Evolutionary conservation across 2,797 vertebrate species (phyloP).

Genomic region (Glyptemys insculpta): DNA sequence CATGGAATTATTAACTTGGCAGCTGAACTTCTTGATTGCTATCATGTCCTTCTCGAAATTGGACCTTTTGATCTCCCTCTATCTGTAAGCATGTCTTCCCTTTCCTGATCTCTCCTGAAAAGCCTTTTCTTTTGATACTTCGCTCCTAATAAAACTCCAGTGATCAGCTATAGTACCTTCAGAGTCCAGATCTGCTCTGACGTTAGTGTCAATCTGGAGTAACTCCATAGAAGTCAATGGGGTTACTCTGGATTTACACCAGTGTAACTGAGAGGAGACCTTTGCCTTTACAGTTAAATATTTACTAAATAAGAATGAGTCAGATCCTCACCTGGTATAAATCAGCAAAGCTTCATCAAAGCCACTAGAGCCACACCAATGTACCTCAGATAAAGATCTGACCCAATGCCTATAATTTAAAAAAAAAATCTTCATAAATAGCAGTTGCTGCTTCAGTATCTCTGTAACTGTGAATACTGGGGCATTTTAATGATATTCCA

Average conservation of each 20-base stretch:
- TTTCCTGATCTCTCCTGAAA: conserved; percentile 55
- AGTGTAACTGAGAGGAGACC: not conserved
- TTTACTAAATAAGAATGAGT: not conserved
- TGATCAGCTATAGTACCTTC: not conserved
- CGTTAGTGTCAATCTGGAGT: not conserved
- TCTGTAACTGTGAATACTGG: not conserved
- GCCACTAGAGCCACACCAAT: not conserved
- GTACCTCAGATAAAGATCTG: not conserved
- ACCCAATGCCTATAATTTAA: rapidly evolving
- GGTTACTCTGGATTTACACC: not conserved
- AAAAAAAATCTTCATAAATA: not conserved
- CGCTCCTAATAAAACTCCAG: not conserved
- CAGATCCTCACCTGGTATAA: not conserved
- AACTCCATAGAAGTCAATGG: not conserved
- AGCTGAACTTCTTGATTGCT: conserved; percentile 59
- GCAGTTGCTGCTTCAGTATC: not conserved
- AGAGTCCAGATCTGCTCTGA: not conserved
- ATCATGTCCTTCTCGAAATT: conserved; percentile 17
- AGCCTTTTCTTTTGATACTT: not conserved
- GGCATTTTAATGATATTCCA: conserved; percentile 44
- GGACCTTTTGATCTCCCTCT: conserved; percentile 73
- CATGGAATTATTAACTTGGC: conserved; percentile 58
- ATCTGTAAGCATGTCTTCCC: conserved; percentile 70
- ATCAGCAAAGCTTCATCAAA: rapidly evolving
- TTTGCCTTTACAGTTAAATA: too few relatives aligned